These are phyloP conservation scores for Heliconius ismenius DNA, from an alignment of 2,888 invertebrate genomes.

Conservation along the genomic window DNA sequence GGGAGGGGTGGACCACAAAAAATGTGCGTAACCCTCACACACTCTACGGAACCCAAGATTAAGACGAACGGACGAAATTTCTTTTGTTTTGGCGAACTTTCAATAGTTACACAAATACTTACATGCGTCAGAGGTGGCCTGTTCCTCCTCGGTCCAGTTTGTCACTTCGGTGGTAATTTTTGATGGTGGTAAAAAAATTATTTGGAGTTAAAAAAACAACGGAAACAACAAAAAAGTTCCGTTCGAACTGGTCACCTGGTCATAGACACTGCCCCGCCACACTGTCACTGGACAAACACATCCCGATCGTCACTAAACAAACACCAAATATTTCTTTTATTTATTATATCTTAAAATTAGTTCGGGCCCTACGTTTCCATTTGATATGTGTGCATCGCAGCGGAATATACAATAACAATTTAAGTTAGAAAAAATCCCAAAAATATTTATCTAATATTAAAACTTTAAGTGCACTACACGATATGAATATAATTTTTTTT, in stretches of 20 bases:
- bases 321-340: conserved; percentile 64
- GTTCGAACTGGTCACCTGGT: conserved; percentile 65
- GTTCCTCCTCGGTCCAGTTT: conserved; percentile 80
- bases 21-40: conserved; percentile 76
- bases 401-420: conserved; percentile 52
- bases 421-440: conserved; percentile 54
- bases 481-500: conserved; percentile 65
- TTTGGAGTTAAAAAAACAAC: conserved; percentile 31
- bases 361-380: conserved; percentile 80
- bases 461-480: conserved; percentile 56
- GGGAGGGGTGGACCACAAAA: conserved; percentile 77
- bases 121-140: conserved; percentile 81
- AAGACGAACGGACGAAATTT: conserved; percentile 55
- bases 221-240: conserved; percentile 69
- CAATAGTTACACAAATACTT: conserved; percentile 54
- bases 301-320: conserved; percentile 66
- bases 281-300: conserved; percentile 75
- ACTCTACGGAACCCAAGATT: conserved; percentile 68
- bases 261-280: conserved; percentile 67
- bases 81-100: conserved; percentile 48
- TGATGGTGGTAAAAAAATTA: conserved; percentile 49
- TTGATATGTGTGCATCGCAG: conserved; percentile 77
- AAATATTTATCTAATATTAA: conserved; percentile 54
- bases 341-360: conserved; percentile 56
- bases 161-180: conserved; percentile 81